phyloP scores from a whole-genome alignment of 92 coral and sea anemone species.

The Chrysogorgia sp. region DNA sequence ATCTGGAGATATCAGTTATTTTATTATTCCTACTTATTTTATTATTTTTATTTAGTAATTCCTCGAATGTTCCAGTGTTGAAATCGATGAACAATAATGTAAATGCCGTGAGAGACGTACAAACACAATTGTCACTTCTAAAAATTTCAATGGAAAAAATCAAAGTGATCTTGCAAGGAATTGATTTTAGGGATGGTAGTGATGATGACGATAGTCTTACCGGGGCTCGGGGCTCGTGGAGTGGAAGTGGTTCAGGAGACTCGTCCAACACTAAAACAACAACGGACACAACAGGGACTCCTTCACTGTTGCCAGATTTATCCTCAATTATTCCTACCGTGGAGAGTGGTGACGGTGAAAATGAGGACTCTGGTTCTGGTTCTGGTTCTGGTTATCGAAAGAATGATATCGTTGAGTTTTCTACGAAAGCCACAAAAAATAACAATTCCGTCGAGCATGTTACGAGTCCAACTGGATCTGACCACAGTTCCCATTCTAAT shows the following conservation, averaged over 20 bases:
- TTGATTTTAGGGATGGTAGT: not conserved
- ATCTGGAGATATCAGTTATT: not conserved
- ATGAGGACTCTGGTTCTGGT: too few species aligned
- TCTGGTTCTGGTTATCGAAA: slow-evolving; percentile 1
- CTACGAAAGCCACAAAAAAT: too few species aligned
- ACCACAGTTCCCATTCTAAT: too few species aligned
- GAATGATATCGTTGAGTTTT: too few species aligned
- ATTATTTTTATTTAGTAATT: not conserved
- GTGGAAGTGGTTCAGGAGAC: slow-evolving; percentile 2
- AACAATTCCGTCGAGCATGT: too few species aligned
- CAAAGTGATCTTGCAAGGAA: not conserved
- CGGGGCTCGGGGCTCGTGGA: not conserved
- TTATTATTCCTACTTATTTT: not conserved
- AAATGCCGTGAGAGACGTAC: not conserved
- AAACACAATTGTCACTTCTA: not conserved
- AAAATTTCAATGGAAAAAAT: not conserved
- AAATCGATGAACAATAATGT: not conserved
- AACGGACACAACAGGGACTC: too few species aligned
- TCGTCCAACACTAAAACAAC: too few species aligned
- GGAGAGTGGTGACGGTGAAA: too few species aligned
- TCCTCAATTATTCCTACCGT: too few species aligned
- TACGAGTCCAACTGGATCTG: too few species aligned
- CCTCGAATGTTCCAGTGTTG: not conserved
- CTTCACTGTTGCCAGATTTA: too few species aligned
- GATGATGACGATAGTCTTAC: not conserved